A percentile compares a stretch with the other conserved stretches of the same genome.
Evolutionary conservation across 2,797 vertebrate genomes (phyloP).

Genomic region (Crenichthys baileyi): DNA sequence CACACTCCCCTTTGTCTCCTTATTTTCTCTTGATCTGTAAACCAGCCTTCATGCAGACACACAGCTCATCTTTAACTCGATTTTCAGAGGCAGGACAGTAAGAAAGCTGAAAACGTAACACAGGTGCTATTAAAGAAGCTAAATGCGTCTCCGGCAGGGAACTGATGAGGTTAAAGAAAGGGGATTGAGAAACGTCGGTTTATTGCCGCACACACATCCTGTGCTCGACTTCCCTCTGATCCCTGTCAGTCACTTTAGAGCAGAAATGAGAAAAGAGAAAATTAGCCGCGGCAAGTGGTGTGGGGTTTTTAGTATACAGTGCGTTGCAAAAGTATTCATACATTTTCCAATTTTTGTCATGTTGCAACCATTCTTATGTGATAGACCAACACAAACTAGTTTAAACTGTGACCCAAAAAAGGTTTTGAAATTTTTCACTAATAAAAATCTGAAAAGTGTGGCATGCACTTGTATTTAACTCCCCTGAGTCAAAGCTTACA

Average conservation of each 20-base stretch:
- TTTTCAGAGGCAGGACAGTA: slow-evolving; percentile 35
- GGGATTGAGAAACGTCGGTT: slow-evolving; percentile 39
- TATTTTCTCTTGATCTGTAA: slow-evolving; percentile 59
- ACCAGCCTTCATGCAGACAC: slow-evolving; percentile 36
- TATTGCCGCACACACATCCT: slow-evolving; percentile 60
- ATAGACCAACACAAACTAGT: not conserved
- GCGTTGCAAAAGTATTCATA: not conserved
- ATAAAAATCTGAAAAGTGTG: too few species aligned
- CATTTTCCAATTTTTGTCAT: not conserved
- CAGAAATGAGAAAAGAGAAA: slow-evolving; percentile 22
- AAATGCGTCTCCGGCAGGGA: slow-evolving; percentile 42
- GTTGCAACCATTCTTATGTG: not conserved
- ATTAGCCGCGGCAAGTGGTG: slow-evolving; percentile 1
- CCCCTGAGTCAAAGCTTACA: not conserved
- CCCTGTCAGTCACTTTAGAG: slow-evolving; percentile 34
- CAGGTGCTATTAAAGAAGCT: slow-evolving; percentile 58
- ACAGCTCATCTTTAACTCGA: slow-evolving; percentile 35
- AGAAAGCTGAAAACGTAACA: slow-evolving; percentile 36
- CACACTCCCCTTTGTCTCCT: slow-evolving; percentile 56
- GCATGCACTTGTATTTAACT: too few species aligned
- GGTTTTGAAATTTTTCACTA: too few species aligned
- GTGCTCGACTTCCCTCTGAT: slow-evolving; percentile 55
- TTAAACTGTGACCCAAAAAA: not conserved
- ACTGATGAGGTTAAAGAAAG: slow-evolving; percentile 37
- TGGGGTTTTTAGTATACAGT: not conserved